Evolutionary conservation across 2,113 vertebrate genomes (phyloP).

Genomic region (Hydropotes inermis): DNA sequence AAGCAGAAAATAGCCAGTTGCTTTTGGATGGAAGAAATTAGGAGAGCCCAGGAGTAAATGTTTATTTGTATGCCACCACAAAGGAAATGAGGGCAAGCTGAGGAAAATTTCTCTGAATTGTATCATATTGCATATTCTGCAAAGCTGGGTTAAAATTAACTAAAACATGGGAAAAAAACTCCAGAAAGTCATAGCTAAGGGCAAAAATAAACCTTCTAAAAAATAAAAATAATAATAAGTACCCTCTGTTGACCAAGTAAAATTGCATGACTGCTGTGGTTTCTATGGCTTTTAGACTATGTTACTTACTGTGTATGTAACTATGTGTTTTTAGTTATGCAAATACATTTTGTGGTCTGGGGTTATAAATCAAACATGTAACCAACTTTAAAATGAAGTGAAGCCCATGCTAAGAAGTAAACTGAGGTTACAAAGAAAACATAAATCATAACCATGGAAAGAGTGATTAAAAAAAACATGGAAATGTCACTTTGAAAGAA

Average conservation of each 20-base stretch:
- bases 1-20: not conserved
- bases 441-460: not conserved
- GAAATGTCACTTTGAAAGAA: not conserved
- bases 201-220: not conserved
- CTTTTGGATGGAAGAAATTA: not conserved
- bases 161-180: not conserved
- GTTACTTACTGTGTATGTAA: not conserved
- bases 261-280: not conserved
- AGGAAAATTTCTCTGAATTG: not conserved
- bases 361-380: constrained; percentile 25
- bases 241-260: not conserved
- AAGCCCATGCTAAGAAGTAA: not conserved
- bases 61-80: not conserved
- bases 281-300: not conserved
- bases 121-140: not conserved
- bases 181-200: not conserved
- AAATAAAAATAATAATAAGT: constrained; percentile 24
- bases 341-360: not conserved
- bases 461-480: not conserved
- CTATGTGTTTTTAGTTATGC: not conserved
- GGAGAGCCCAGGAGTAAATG: not conserved
- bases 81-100: not conserved
- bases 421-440: not conserved
- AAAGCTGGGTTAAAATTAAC: not conserved
- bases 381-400: not conserved